Percentiles rank a stretch among this genome's conserved stretches.
Conservation (phyloP, 1,140 invertebrate genomes). For the Ladona fulva region DNA sequence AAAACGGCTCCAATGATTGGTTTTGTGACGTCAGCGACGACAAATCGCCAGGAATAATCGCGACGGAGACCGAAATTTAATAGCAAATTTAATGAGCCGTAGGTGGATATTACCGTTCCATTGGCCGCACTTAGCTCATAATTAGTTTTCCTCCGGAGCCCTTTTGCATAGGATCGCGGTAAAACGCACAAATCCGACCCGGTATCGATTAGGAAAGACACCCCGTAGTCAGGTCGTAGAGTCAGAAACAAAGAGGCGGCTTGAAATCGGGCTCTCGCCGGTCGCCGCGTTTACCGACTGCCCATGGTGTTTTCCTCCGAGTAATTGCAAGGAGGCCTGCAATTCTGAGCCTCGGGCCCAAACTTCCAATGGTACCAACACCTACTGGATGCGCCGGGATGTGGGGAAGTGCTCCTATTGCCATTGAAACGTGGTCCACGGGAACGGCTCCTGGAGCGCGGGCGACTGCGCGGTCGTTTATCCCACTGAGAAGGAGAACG, state of each 20-base stretch:
- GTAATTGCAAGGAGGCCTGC: background rate
- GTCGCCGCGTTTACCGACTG: background rate
- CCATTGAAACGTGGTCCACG: no score
- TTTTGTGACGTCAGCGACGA: constrained; percentile 31
- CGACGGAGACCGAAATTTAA: constrained; percentile 29
- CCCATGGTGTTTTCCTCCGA: background rate
- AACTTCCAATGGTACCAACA: no score
- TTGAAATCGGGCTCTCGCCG: background rate
- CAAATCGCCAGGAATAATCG: constrained; percentile 32
- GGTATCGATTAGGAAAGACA: background rate
- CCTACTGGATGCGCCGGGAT: no score
- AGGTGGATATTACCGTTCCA: no score
- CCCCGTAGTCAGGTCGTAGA: background rate
- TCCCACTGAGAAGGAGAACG: no score
- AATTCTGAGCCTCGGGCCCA: background rate
- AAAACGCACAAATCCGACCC: constrained; percentile 7
- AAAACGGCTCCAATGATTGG: constrained; percentile 36
- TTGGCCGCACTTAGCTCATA: no score
- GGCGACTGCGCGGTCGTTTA: no score
- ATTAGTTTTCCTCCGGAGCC: background rate
- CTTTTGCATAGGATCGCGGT: background rate
- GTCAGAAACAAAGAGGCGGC: no score
- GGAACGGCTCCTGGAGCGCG: no score
- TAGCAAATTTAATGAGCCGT: no score
- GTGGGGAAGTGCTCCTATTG: no score